Conservation (phyloP, 2,797 vertebrate genomes). For the Danionella dracula region DNA sequence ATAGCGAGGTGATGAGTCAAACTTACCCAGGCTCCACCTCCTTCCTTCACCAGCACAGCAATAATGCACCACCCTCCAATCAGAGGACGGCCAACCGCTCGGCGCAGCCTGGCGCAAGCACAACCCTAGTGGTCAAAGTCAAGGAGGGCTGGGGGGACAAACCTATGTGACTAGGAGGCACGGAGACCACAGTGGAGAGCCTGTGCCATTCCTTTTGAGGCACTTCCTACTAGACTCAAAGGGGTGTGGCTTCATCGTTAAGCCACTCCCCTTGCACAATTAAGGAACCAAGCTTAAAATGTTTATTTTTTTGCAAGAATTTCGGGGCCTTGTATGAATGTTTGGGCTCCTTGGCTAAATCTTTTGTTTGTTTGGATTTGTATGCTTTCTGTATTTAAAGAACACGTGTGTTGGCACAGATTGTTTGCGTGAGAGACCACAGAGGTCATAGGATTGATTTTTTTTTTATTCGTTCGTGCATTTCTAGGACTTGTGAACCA, state of each 20-base stretch:
- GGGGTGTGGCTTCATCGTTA: constrained; percentile 43
- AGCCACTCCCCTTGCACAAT: constrained; percentile 54
- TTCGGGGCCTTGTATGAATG: constrained; percentile 43
- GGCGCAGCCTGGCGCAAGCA: constrained; percentile 61
- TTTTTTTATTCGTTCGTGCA: constrained; percentile 22
- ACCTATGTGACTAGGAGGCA: constrained; percentile 60
- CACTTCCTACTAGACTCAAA: constrained; percentile 31
- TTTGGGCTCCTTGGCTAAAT: constrained; percentile 41
- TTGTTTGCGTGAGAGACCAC: constrained; percentile 28
- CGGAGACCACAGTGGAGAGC: constrained; percentile 10
- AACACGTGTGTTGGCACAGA: constrained; percentile 35
- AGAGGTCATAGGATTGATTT: constrained; percentile 22
- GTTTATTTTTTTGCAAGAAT: constrained; percentile 54
- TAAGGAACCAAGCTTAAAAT: constrained; percentile 70
- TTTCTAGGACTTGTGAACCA: constrained; percentile 39
- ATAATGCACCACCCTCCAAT: constrained; percentile 58
- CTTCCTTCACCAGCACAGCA: constrained; percentile 79
- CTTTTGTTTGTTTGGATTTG: constrained; percentile 42
- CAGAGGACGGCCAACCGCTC: constrained; percentile 59
- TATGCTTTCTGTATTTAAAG: constrained; percentile 48
- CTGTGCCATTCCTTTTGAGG: constrained; percentile 4
- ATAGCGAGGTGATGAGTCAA: constrained; percentile 82
- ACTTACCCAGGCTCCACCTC: constrained; percentile 66
- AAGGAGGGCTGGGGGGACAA: constrained; percentile 70
- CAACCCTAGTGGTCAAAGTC: constrained; percentile 66